Conservation (phyloP, 2,888 invertebrate species). For the Drosophila kokeensis region DNA sequence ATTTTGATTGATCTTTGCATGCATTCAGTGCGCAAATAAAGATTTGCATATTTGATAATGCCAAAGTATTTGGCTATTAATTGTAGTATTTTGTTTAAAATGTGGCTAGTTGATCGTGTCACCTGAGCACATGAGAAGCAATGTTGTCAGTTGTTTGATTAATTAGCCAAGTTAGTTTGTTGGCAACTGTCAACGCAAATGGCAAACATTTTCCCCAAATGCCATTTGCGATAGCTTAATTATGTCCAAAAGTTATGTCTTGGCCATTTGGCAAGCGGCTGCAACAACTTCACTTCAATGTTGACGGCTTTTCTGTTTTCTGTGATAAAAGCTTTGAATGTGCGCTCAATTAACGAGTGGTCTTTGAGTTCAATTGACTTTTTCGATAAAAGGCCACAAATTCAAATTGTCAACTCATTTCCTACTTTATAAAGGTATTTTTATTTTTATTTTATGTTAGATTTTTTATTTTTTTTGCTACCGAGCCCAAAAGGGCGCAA, state of each 20-base stretch:
- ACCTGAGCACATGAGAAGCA: conserved; percentile 17
- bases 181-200: conserved; percentile 80
- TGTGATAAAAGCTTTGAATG: conserved; percentile 48
- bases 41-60: conserved; percentile 28
- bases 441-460: neutral
- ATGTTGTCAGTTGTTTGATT: conserved; percentile 54
- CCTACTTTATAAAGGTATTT: conserved; percentile 30
- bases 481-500: conserved; percentile 52
- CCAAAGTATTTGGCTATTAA: conserved; percentile 15
- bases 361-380: conserved; percentile 9
- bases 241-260: conserved; percentile 76
- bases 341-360: conserved; percentile 44
- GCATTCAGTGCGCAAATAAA: neutral
- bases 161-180: conserved; percentile 60
- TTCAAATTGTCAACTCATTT: conserved; percentile 70
- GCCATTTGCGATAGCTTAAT: conserved; percentile 74
- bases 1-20: conserved; percentile 1
- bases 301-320: conserved; percentile 53
- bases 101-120: conserved; percentile 6
- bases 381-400: conserved; percentile 16
- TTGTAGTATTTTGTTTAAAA: conserved; percentile 20
- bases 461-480: neutral
- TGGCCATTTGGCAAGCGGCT: conserved; percentile 56
- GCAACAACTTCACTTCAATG: conserved; percentile 34
- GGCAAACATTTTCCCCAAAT: conserved; percentile 66